These are phyloP conservation scores for Galaxea fascicularis DNA, from an alignment of 92 coral and sea anemone species.

Conservation along the genomic window DNA sequence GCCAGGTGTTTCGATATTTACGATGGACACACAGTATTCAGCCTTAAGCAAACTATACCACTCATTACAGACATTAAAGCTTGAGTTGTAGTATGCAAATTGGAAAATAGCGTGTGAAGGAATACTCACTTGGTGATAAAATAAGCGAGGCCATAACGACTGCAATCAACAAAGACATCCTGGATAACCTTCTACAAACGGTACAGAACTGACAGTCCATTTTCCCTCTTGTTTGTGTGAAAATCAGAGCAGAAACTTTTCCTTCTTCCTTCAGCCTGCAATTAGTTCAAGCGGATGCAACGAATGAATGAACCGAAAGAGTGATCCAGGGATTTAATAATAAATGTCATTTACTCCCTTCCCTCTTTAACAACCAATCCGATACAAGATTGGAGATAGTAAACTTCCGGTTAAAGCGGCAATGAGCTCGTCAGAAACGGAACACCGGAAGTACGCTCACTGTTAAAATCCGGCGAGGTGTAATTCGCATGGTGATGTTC, in stretches of 20 bases:
- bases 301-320: background rate
- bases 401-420: constrained; percentile 23
- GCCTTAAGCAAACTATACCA: background rate
- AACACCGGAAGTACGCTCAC: background rate
- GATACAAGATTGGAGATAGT: background rate
- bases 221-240: background rate
- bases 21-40: background rate
- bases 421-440: background rate
- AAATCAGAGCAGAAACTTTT: background rate
- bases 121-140: constrained; percentile 33
- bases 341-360: background rate
- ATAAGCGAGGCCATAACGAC: constrained; percentile 2
- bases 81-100: constrained; percentile 7
- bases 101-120: background rate
- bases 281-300: constrained; percentile 4
- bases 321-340: background rate
- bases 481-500: background rate
- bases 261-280: background rate
- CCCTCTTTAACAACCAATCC: constrained; percentile 14
- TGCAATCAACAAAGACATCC: background rate
- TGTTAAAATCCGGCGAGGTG: background rate
- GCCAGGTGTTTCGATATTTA: background rate
- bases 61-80: background rate
- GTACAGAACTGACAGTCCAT: constrained; percentile 25
- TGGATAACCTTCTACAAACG: constrained; percentile 25